Percentiles rank a stretch among this genome's conserved stretches.
phyloP scores from a whole-genome alignment of 2,113 vertebrate genomes.

The Egretta garzetta region DNA sequence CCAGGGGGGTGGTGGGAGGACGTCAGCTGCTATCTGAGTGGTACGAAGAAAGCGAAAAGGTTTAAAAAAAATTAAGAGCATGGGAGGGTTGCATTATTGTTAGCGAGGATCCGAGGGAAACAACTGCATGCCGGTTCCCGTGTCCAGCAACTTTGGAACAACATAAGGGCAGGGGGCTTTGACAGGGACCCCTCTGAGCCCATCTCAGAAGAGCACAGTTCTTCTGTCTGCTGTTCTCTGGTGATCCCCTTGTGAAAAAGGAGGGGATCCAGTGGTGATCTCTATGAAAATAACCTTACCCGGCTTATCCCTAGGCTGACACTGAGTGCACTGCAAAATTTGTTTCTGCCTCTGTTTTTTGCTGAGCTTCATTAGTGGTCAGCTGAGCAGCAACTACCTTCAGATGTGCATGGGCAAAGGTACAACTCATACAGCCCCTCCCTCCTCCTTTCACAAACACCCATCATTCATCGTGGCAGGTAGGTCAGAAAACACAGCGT shows the following conservation, averaged over 20 bases:
- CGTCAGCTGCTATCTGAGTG: accelerated
- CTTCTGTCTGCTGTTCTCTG: background rate
- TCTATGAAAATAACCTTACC: background rate
- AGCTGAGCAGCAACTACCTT: background rate
- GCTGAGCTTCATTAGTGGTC: background rate
- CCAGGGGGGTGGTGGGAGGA: too few species aligned
- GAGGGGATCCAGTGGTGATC: background rate
- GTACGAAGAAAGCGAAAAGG: background rate
- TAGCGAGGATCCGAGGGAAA: background rate
- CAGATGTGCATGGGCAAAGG: background rate
- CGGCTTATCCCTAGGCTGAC: background rate
- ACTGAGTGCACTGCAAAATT: background rate
- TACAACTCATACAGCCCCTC: background rate
- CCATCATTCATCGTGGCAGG: accelerated
- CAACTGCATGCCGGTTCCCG: background rate
- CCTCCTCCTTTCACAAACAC: background rate
- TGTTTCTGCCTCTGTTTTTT: background rate
- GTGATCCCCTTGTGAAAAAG: background rate
- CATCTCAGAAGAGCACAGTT: background rate
- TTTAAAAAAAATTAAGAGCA: too few species aligned
- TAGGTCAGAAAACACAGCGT: background rate
- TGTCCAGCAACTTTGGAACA: background rate
- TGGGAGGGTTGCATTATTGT: accelerated
- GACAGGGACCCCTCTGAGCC: background rate
- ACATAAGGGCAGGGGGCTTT: background rate